Base-by-base conservation (phyloP, 2,888 invertebrate genomes). In the Antitype chi region DNA sequence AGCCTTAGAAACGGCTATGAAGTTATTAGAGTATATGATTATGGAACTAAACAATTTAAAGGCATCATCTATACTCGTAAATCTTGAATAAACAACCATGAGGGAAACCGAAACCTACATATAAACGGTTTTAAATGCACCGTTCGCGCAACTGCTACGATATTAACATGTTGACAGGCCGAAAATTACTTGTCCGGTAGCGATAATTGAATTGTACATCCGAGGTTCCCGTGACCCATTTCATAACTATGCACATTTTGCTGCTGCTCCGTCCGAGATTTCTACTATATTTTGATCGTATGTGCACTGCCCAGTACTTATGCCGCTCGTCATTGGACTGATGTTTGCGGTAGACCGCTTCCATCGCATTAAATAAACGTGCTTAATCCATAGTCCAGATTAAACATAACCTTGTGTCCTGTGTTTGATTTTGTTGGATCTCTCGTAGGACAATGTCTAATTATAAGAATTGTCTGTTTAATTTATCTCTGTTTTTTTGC, bases 1-100 rank as follows among this genome's bases (percentile, higher is more conserved):
- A 78, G 59, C 78, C 25, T 78, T 66, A 66, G 32, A 38, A 38
- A 38, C 38, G 38, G 38, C 38, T 38, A 38, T 38, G 2, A 38
- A 38, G n/a, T n/a, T n/a, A n/a, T n/a, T n/a, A n/a, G n/a, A n/a
- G n/a, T n/a, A n/a, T n/a, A n/a, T n/a, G n/a, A n/a, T n/a, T n/a
- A n/a, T 57, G 13, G 38, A 67, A 25, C 52, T 23, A 7, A 53
- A n/a, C 28, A 32, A 52, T 52, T 75, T 23, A 1, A 43, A 60
- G 25, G 52, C 23, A 4, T 52, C 13, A 63, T 20, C 7, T 52
- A 25, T 17, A 32, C 4, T 25, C 0, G 20, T n/a, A 20, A 47
- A 53, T 1, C 20, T 7, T 15, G 4, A 23, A 28, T 53, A 2
- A 13, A 1, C 5, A 43, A 71, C 13, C 8, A 13, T 25, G n/a